Conservation (phyloP, 1,140 invertebrate genomes). For the Chymomyza costata region DNA sequence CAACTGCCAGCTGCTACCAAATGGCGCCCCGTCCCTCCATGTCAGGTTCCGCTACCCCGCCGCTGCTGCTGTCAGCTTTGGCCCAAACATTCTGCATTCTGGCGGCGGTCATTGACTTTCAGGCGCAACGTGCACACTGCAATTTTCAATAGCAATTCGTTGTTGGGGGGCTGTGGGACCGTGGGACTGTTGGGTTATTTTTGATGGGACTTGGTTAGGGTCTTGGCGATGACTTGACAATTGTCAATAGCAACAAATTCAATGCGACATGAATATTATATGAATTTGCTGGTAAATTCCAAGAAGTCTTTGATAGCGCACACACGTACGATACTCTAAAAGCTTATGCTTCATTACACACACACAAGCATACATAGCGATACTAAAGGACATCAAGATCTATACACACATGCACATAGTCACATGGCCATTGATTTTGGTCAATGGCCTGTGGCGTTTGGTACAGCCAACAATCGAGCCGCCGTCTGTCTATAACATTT, state of each 20-base stretch:
- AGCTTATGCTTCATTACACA: background rate
- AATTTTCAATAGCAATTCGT: conserved; percentile 55
- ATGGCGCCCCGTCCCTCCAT: conserved; percentile 29
- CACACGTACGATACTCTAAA: no score
- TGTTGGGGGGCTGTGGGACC: no score
- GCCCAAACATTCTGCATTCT: background rate
- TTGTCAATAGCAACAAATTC: conserved; percentile 67
- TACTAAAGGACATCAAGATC: background rate
- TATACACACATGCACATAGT: conserved; percentile 1
- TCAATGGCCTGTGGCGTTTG: conserved; percentile 56
- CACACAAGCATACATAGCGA: background rate
- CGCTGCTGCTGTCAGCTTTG: conserved; percentile 13
- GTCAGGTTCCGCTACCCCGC: conserved; percentile 11
- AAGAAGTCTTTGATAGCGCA: no score
- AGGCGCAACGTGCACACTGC: conserved; percentile 47
- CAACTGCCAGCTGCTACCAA: conserved; percentile 23
- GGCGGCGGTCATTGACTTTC: conserved; percentile 56
- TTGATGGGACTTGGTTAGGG: no score
- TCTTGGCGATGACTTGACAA: no score
- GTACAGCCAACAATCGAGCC: background rate
- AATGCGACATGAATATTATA: conserved; percentile 41
- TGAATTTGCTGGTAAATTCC: conserved; percentile 11
- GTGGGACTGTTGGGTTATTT: no score
- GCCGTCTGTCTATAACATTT: no score
- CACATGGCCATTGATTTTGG: conserved; percentile 59